Percentiles rank a stretch among this genome's conserved stretches.
Conservation (phyloP, 2,797 vertebrate species). For the Melanotaenia parkinsoni region DNA sequence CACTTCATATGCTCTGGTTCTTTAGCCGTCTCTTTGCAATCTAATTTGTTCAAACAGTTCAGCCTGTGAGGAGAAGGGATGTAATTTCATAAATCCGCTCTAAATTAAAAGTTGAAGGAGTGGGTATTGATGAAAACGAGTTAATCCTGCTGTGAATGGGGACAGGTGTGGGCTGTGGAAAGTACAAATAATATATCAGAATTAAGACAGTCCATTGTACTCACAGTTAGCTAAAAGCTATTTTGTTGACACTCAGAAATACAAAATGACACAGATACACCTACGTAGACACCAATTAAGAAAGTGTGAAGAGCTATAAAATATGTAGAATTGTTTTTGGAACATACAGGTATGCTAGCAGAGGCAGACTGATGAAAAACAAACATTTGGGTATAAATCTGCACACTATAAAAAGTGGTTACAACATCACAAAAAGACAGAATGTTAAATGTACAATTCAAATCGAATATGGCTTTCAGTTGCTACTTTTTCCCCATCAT, state of each 20-base stretch:
- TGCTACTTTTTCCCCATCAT: neutral
- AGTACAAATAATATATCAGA: constrained; percentile 51
- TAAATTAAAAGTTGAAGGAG: constrained; percentile 68
- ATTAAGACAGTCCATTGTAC: constrained; percentile 38
- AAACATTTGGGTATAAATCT: neutral
- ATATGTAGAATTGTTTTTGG: neutral
- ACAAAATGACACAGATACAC: neutral
- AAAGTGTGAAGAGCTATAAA: neutral
- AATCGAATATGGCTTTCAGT: neutral
- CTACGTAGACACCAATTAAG: constrained; percentile 15
- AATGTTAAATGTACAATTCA: neutral
- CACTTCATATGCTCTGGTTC: constrained; percentile 35
- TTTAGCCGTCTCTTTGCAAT: constrained; percentile 41
- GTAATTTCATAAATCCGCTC: constrained; percentile 68
- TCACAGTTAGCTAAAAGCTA: neutral
- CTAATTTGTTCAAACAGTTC: constrained; percentile 66
- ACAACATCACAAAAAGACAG: neutral
- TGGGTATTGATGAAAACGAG: constrained; percentile 51
- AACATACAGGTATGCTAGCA: neutral
- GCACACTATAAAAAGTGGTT: no score
- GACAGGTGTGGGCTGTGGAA: constrained; percentile 53
- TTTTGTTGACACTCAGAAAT: neutral
- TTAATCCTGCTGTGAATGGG: constrained; percentile 66
- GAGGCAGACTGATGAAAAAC: neutral
- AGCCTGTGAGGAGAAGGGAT: constrained; percentile 43